Evolutionary conservation across 2,113 vertebrate species (phyloP).

Genomic region (Garra rufa): DNA sequence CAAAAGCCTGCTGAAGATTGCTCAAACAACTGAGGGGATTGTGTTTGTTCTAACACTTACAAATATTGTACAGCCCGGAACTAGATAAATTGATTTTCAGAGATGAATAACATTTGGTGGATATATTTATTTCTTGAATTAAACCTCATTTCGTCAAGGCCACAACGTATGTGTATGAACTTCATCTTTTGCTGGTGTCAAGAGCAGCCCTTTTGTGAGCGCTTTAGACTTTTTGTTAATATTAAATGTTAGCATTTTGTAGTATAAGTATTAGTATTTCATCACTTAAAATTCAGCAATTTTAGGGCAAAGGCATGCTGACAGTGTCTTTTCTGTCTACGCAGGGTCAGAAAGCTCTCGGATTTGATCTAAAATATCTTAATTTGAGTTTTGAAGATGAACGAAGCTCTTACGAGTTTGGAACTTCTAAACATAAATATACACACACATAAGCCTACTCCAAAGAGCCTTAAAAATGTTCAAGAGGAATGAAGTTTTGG

Average conservation of each 20-base stretch:
- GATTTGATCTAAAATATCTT: too few relatives aligned
- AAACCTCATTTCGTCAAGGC: not conserved
- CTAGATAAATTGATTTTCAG: constrained; percentile 13
- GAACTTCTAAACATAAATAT: too few relatives aligned
- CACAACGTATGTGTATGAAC: not conserved
- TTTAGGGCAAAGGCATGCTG: not conserved
- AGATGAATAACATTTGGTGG: not conserved
- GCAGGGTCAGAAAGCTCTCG: too few relatives aligned
- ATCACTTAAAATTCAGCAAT: not conserved
- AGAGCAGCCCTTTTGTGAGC: not conserved
- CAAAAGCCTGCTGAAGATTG: constrained; percentile 21
- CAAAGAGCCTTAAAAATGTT: not conserved
- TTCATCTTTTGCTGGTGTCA: not conserved
- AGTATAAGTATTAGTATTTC: not conserved
- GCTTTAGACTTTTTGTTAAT: not conserved
- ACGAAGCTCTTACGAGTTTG: too few relatives aligned
- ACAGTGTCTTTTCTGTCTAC: too few relatives aligned
- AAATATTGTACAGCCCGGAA: not conserved
- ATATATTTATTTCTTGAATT: not conserved
- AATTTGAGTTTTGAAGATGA: too few relatives aligned
- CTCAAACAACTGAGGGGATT: constrained; percentile 21
- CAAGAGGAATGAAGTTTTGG: constrained; percentile 14
- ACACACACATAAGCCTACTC: not conserved
- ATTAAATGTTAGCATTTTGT: not conserved
- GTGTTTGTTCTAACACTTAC: not conserved